phyloP scores from a whole-genome alignment of 1,140 invertebrate species.

The Nomia melanderi region DNA sequence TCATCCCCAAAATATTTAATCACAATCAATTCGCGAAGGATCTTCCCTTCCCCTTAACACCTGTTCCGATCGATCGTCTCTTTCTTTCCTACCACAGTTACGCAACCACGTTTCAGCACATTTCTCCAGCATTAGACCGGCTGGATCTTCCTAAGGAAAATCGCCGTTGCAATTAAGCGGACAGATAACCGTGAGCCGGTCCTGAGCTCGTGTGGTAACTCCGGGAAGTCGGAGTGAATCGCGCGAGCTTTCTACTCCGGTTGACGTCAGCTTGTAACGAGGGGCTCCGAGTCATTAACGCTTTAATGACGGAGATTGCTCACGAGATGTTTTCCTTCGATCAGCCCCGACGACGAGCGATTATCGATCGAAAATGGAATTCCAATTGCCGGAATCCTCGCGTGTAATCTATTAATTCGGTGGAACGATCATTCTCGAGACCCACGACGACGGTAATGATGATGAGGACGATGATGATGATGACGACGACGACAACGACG shows the following conservation, averaged over 20 bases:
- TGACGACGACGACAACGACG: too few relatives aligned
- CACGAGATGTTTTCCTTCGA: background rate
- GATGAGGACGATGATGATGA: too few relatives aligned
- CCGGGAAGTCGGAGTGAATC: too few relatives aligned
- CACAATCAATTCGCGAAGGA: too few relatives aligned
- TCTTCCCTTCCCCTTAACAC: background rate
- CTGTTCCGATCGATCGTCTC: background rate
- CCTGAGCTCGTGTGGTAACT: background rate
- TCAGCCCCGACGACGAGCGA: background rate
- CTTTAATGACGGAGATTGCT: background rate
- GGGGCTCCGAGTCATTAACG: slow-evolving; percentile 1
- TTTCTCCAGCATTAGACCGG: too few relatives aligned
- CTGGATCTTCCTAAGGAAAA: background rate
- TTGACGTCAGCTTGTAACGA: background rate
- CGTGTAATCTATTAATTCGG: background rate
- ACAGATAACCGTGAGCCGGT: slow-evolving; percentile 5
- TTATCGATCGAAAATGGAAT: background rate
- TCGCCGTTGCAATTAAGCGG: slow-evolving; percentile 3
- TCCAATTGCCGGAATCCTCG: background rate
- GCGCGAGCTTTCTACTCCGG: background rate
- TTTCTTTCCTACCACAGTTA: background rate
- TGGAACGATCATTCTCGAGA: background rate
- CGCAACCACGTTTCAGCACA: too few relatives aligned
- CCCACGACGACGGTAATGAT: too few relatives aligned
- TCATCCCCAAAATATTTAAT: too few relatives aligned